These are phyloP conservation scores for Alcedo atthis DNA, from an alignment of 2,797 vertebrate species.

Conservation along the genomic window DNA sequence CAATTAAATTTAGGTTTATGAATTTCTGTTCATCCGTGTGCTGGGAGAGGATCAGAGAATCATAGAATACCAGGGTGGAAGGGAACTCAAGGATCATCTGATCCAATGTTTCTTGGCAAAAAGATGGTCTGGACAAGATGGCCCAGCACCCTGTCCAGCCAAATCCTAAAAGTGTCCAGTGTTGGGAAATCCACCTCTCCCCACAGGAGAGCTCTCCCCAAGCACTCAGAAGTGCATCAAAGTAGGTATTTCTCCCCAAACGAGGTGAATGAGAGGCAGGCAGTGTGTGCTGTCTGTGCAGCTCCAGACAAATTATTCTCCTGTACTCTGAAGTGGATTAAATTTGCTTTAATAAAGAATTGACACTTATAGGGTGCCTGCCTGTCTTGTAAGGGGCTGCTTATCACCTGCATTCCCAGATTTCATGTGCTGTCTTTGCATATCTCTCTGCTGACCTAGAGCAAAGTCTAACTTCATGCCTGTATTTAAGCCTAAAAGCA, in stretches of 20 bases:
- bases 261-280: not conserved
- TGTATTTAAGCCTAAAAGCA: not conserved
- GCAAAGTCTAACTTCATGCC: not conserved
- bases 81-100: too few relatives aligned
- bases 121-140: not conserved
- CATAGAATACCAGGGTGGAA: not conserved
- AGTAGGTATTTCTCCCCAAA: not conserved
- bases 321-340: not conserved
- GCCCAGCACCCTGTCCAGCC: not conserved
- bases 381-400: too few relatives aligned
- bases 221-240: not conserved
- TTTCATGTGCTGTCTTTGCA: rapidly evolving
- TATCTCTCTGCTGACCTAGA: not conserved
- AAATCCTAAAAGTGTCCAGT: not conserved
- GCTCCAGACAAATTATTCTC: not conserved
- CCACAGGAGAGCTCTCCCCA: not conserved
- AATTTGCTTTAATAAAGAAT: not conserved
- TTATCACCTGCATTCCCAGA: not conserved
- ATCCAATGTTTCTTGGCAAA: not conserved
- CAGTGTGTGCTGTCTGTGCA: not conserved
- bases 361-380: not conserved
- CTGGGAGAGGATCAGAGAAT: not conserved
- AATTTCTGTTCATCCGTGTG: not conserved
- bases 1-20: not conserved
- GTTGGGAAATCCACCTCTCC: not conserved